Conservation (phyloP, 1,140 invertebrate species). For the Pogonognathellus flavescens region DNA sequence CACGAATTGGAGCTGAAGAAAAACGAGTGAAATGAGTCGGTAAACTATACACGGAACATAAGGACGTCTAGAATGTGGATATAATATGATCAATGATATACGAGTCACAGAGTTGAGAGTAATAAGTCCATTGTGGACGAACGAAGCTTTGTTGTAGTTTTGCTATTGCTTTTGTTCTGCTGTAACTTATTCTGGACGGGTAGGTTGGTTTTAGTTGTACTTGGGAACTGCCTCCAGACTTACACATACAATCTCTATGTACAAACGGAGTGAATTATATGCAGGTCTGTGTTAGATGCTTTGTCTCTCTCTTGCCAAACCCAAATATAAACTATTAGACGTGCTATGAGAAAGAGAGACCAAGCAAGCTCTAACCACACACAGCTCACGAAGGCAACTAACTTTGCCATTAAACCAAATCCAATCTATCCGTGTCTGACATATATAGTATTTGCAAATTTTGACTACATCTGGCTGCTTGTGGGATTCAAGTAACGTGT, state of each 20-base stretch:
- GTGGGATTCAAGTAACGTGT: neutral
- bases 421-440: neutral
- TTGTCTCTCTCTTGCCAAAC: neutral
- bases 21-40: neutral
- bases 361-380: too few species aligned
- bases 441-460: too few species aligned
- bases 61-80: neutral
- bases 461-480: neutral
- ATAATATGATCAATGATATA: slow-evolving; percentile 43
- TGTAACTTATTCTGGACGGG: too few species aligned
- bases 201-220: too few species aligned
- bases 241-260: neutral
- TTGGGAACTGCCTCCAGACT: neutral
- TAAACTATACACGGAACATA: neutral
- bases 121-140: too few species aligned
- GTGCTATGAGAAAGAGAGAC: too few species aligned
- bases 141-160: too few species aligned
- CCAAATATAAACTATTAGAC: neutral
- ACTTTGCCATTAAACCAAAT: slow-evolving; percentile 26
- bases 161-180: too few species aligned
- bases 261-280: slow-evolving; percentile 22
- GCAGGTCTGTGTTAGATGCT: neutral
- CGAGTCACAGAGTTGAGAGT: neutral
- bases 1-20: slow-evolving; percentile 22
- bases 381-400: neutral